Evolutionary conservation across 1,140 invertebrate genomes (phyloP).

Genomic region (Megalopta genalis): DNA sequence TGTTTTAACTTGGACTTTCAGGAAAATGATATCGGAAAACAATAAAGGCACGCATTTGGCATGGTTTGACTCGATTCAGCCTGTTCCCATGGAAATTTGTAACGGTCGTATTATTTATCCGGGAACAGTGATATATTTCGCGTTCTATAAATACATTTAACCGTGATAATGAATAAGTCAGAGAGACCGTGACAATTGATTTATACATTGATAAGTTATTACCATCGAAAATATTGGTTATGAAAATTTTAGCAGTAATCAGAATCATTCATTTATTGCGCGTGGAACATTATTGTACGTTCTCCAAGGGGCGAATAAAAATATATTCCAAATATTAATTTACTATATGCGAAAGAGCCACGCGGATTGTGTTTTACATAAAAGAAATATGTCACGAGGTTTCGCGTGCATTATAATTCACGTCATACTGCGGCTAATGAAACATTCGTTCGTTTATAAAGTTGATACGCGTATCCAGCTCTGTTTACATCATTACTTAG

Average conservation of each 20-base stretch:
- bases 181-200: background rate
- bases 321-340: too few species aligned
- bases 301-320: too few species aligned
- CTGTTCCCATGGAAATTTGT: background rate
- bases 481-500: too few species aligned
- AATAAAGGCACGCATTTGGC: background rate
- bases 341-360: too few species aligned
- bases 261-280: too few species aligned
- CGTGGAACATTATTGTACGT: too few species aligned
- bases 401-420: too few species aligned
- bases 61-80: background rate
- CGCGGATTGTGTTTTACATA: too few species aligned
- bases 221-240: background rate
- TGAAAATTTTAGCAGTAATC: background rate
- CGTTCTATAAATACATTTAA: background rate
- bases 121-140: background rate
- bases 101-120: background rate
- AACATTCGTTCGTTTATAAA: too few species aligned
- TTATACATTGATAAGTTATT: background rate
- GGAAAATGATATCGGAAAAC: slow-evolving; percentile 6
- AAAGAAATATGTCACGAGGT: too few species aligned
- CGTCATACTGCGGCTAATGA: too few species aligned
- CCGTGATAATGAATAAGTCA: background rate
- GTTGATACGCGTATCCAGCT: too few species aligned
- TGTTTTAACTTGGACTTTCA: background rate